These are phyloP conservation scores for Macaca mulatta DNA, from an alignment of 2,113 vertebrate genomes.

Conservation along the genomic window DNA sequence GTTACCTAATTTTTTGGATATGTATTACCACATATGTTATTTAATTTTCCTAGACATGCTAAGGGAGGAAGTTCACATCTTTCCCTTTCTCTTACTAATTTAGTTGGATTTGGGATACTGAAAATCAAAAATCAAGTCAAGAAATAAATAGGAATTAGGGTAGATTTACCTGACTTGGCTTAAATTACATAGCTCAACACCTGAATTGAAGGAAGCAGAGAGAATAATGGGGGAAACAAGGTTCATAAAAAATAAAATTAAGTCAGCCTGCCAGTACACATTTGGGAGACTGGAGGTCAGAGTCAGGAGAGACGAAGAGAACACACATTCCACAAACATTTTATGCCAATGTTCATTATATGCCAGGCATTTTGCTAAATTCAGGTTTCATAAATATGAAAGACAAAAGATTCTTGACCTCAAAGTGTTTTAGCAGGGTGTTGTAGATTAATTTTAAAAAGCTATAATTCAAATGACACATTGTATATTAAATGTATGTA, in stretches of 20 bases:
- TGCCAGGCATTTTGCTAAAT: neutral
- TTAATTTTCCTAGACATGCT: neutral
- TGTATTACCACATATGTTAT: neutral
- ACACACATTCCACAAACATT: neutral
- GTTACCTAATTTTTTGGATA: neutral
- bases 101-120: neutral
- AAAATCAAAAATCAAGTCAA: constrained; percentile 25
- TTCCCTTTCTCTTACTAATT: neutral
- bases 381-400: neutral
- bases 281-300: neutral
- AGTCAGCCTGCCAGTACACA: neutral
- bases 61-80: neutral
- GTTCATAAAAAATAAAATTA: neutral
- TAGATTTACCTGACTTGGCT: neutral
- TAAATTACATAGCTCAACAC: neutral
- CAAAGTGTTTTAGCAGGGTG: neutral
- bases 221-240: neutral
- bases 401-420: neutral
- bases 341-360: neutral
- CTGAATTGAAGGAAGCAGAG: neutral
- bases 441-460: neutral
- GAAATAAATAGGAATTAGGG: neutral
- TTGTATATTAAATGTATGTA: neutral
- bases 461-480: neutral
- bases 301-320: neutral